A percentile compares a stretch with the other conserved stretches of the same genome.
Evolutionary conservation across 1,140 invertebrate species (phyloP).

Genomic region (Drosophila trapezifrons): DNA sequence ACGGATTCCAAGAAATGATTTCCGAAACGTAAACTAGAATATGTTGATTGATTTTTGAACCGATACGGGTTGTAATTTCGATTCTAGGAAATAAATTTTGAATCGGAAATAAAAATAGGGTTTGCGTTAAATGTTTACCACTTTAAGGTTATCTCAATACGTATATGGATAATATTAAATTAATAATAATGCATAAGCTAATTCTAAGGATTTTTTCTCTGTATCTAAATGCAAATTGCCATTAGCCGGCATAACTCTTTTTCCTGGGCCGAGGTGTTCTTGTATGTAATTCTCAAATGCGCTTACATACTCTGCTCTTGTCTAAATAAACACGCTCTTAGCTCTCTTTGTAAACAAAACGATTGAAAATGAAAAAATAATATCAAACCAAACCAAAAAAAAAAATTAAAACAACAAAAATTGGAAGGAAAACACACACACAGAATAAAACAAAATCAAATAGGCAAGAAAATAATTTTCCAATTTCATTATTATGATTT

Average conservation of each 20-base stretch:
- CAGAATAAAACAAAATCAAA: constrained; percentile 41
- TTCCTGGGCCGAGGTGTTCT: background rate
- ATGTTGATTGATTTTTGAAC: background rate
- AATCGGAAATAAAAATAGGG: background rate
- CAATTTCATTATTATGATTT: constrained; percentile 53
- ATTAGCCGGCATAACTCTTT: background rate
- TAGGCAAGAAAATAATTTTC: constrained; percentile 66
- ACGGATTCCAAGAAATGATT: background rate
- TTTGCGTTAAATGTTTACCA: background rate
- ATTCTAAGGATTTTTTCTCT: background rate
- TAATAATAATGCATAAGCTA: background rate
- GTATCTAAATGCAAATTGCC: background rate
- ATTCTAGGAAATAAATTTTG: background rate
- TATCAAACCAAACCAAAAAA: constrained; percentile 36
- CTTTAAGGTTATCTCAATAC: background rate
- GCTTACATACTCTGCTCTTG: constrained; percentile 68
- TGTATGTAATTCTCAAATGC: constrained; percentile 43
- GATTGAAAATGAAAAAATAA: constrained; percentile 31
- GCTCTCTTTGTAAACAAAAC: constrained; percentile 65
- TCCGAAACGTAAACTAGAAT: background rate
- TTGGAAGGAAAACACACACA: constrained; percentile 39
- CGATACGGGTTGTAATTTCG: background rate
- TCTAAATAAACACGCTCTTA: constrained; percentile 74
- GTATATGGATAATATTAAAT: background rate
- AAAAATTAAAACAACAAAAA: constrained; percentile 22